Evolutionary conservation across 2,113 vertebrate genomes (phyloP).

Genomic region (Furnarius figulus): DNA sequence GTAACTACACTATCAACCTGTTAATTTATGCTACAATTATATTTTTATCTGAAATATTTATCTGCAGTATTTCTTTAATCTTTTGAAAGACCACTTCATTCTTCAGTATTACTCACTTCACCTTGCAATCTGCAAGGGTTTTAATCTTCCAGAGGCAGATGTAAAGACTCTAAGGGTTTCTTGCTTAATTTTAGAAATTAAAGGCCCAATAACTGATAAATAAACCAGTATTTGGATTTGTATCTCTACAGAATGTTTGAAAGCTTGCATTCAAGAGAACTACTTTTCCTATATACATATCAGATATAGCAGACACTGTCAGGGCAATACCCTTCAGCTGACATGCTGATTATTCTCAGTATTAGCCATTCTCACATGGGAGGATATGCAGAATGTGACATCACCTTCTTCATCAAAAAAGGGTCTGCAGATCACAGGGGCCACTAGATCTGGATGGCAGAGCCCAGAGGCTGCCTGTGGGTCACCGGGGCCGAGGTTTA

Average conservation of each 20-base stretch:
- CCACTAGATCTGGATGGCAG: background rate
- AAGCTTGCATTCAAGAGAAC: background rate
- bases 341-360: background rate
- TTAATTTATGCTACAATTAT: background rate
- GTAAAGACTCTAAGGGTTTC: background rate
- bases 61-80: background rate
- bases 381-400: fast-evolving
- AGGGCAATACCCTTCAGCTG: background rate
- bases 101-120: background rate
- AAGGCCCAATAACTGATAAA: background rate
- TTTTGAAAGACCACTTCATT: background rate
- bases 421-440: background rate
- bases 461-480: background rate
- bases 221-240: background rate
- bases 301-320: background rate
- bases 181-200: background rate
- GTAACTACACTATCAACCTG: background rate
- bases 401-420: background rate
- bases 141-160: background rate
- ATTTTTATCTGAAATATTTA: background rate
- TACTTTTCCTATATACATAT: background rate
- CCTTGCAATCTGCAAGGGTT: background rate
- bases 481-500: background rate
- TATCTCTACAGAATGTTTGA: background rate
- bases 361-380: fast-evolving